phyloP scores from a whole-genome alignment of 2,113 vertebrate genomes.

The Oplegnathus fasciatus region DNA sequence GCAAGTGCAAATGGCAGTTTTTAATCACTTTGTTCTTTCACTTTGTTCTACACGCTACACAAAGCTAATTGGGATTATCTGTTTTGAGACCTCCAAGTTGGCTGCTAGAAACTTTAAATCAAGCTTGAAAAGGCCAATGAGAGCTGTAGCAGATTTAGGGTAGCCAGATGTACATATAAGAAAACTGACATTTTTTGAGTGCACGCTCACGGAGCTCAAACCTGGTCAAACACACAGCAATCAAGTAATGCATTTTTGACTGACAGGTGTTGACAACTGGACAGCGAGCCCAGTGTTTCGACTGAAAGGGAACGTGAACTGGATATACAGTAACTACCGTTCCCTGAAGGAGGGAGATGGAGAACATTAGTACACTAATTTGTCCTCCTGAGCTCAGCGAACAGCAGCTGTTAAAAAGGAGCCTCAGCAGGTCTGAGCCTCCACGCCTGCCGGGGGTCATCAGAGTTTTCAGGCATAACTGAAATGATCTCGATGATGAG shows the following conservation, averaged over 20 bases:
- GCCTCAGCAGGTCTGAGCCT: slow-evolving; percentile 24
- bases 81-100: not conserved
- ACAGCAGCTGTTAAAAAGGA: slow-evolving; percentile 35
- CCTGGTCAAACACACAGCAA: not conserved
- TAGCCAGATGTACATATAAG: not conserved
- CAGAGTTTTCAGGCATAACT: slow-evolving; percentile 3
- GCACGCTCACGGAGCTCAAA: not conserved
- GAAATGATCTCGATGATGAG: slow-evolving; percentile 1
- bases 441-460: slow-evolving; percentile 8
- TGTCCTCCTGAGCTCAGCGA: slow-evolving; percentile 14
- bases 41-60: too few relatives aligned
- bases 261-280: not conserved
- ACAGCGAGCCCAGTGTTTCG: not conserved
- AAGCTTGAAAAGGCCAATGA: not conserved
- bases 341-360: not conserved
- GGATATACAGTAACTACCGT: too few relatives aligned
- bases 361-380: not conserved
- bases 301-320: not conserved
- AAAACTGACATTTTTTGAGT: not conserved
- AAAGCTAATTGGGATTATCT: not conserved
- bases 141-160: not conserved
- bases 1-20: not conserved
- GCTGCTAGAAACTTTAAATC: not conserved
- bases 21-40: not conserved
- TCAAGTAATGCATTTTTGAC: too few relatives aligned